A percentile compares a stretch with the other conserved stretches of the same genome.
phyloP scores from a whole-genome alignment of 2,797 vertebrate genomes.

The Ara ararauna region DNA sequence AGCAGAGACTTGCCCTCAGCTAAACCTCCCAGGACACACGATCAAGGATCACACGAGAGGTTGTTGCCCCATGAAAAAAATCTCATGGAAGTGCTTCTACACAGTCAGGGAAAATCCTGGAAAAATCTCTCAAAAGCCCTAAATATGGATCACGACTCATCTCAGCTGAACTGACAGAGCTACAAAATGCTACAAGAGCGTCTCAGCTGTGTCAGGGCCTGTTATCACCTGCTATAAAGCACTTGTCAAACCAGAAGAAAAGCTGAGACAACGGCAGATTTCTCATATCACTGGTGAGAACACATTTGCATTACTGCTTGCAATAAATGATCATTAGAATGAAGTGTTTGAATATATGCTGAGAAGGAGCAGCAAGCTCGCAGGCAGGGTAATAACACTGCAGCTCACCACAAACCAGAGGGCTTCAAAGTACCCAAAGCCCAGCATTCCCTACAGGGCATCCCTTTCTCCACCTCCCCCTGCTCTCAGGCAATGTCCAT shows the following conservation, averaged over 20 bases:
- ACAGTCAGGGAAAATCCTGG: background rate
- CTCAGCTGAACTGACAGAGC: background rate
- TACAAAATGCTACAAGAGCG: background rate
- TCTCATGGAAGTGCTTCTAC: background rate
- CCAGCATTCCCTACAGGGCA: background rate
- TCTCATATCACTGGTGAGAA: constrained; percentile 5
- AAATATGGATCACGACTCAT: background rate
- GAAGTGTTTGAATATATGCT: background rate
- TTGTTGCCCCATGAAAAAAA: background rate
- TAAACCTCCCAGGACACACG: accelerated
- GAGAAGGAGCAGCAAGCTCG: background rate
- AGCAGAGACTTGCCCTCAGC: background rate
- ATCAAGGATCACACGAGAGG: background rate
- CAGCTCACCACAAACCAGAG: background rate
- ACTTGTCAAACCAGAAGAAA: constrained; percentile 46
- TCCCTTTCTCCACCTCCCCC: background rate
- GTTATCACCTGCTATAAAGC: constrained; percentile 7
- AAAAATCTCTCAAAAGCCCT: background rate
- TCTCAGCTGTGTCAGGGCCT: constrained; percentile 10
- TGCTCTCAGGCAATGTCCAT: background rate
- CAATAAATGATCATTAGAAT: background rate
- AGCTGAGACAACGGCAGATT: constrained; percentile 32
- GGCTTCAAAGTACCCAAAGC: background rate
- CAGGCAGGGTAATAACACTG: background rate
- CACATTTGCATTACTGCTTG: constrained; percentile 21